Percentiles rank a stretch among this genome's conserved stretches.
Conservation (phyloP, 2,888 invertebrate genomes). For the Idaea dimidiata region DNA sequence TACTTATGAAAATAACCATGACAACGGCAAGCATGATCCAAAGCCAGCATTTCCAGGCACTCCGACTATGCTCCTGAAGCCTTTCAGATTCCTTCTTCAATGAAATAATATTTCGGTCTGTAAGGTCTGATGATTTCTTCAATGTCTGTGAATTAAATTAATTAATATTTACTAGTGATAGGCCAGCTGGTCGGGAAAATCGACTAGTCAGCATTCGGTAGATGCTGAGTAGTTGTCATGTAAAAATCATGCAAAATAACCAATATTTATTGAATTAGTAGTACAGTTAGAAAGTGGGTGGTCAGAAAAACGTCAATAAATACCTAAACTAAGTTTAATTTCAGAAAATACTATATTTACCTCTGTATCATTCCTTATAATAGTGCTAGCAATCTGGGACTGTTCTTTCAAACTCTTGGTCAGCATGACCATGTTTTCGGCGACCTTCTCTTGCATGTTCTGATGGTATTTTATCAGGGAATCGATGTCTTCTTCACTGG, state of each 20-base stretch:
- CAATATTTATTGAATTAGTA: too few species aligned
- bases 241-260: too few species aligned
- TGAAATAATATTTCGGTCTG: constrained; percentile 89
- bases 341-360: too few species aligned
- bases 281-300: too few species aligned
- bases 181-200: too few species aligned
- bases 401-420: constrained; percentile 95
- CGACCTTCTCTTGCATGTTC: constrained; percentile 94
- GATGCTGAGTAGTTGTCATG: too few species aligned
- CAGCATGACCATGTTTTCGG: constrained; percentile 95
- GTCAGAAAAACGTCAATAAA: too few species aligned
- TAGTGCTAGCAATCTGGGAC: constrained; percentile 91
- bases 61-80: constrained; percentile 90
- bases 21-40: constrained; percentile 95
- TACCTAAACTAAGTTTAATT: too few species aligned
- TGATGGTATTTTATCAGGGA: constrained; percentile 92
- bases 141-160: constrained; percentile 75
- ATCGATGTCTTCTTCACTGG: constrained; percentile 86
- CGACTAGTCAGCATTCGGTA: too few species aligned
- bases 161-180: too few species aligned
- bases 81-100: constrained; percentile 90
- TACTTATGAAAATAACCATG: constrained; percentile 92
- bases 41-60: constrained; percentile 96
- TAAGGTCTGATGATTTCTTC: constrained; percentile 87
- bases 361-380: constrained; percentile 94